phyloP scores from a whole-genome alignment of 2,888 invertebrate species.

The Polyommatus icarus region DNA sequence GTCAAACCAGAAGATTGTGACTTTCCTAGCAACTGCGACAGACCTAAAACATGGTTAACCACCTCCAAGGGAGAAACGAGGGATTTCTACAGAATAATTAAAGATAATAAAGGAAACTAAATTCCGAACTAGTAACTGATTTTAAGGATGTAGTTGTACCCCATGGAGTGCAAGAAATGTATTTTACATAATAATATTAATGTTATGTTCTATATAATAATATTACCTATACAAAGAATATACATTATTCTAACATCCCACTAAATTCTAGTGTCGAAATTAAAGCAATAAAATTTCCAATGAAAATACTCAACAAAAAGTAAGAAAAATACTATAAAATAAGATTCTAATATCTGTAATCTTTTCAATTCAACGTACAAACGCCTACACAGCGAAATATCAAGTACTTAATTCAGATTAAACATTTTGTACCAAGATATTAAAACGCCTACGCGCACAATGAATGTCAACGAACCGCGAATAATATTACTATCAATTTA shows the following conservation, averaged over 20 bases:
- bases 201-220: no score
- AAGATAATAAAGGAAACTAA: constrained; percentile 34
- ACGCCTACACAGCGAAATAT: background rate
- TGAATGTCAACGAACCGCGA: background rate
- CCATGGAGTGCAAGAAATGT: no score
- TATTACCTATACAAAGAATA: no score
- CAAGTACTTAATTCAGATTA: constrained; percentile 4
- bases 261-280: no score
- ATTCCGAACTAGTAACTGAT: background rate
- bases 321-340: background rate
- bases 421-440: constrained; percentile 4
- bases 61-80: constrained; percentile 61
- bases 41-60: constrained; percentile 65
- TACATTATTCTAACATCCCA: no score
- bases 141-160: no score
- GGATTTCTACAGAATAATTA: constrained; percentile 64
- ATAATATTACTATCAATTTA: background rate
- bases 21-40: constrained; percentile 54
- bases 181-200: no score
- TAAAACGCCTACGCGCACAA: background rate
- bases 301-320: background rate
- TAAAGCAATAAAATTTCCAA: no score
- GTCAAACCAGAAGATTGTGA: constrained; percentile 18
- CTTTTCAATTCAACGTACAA: background rate
- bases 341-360: background rate